phyloP scores from a whole-genome alignment of 1,140 invertebrate species.

The Drosophila bifasciata region DNA sequence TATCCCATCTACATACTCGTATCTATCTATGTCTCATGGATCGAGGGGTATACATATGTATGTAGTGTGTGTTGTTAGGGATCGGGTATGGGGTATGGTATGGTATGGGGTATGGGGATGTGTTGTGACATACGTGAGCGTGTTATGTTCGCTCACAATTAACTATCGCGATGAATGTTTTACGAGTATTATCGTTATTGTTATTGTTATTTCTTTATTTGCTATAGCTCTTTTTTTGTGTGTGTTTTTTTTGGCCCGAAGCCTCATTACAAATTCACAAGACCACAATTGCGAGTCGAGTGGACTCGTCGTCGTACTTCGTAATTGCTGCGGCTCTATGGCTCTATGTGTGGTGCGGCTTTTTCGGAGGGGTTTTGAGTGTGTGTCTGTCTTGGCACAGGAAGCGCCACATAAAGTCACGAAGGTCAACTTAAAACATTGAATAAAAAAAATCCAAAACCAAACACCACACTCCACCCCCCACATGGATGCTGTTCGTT shows the following conservation, averaged over 20 bases:
- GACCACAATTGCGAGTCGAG: constrained; percentile 42
- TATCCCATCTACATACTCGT: not conserved
- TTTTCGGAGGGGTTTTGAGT: constrained; percentile 2
- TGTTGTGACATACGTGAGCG: constrained; percentile 45
- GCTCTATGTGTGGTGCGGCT: too few relatives aligned
- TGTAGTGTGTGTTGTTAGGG: too few relatives aligned
- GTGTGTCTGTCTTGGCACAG: constrained; percentile 34
- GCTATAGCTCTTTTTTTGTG: not conserved
- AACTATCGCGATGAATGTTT: constrained; percentile 45
- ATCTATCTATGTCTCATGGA: constrained; percentile 1
- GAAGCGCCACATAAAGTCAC: constrained; percentile 16
- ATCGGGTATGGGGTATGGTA: too few relatives aligned
- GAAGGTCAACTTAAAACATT: constrained; percentile 20
- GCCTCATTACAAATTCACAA: constrained; percentile 49
- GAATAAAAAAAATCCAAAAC: constrained; percentile 15
- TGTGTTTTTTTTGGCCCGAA: not conserved
- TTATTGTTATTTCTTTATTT: not conserved
- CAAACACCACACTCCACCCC: not conserved
- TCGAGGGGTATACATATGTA: too few relatives aligned
- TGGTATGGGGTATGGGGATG: too few relatives aligned
- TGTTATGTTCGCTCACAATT: constrained; percentile 30
- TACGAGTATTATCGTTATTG: constrained; percentile 24
- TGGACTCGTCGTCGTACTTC: not conserved
- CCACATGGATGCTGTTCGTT: constrained; percentile 11
- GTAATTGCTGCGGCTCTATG: too few relatives aligned